phyloP scores from a whole-genome alignment of 2,888 invertebrate genomes.

The Antitype chi region DNA sequence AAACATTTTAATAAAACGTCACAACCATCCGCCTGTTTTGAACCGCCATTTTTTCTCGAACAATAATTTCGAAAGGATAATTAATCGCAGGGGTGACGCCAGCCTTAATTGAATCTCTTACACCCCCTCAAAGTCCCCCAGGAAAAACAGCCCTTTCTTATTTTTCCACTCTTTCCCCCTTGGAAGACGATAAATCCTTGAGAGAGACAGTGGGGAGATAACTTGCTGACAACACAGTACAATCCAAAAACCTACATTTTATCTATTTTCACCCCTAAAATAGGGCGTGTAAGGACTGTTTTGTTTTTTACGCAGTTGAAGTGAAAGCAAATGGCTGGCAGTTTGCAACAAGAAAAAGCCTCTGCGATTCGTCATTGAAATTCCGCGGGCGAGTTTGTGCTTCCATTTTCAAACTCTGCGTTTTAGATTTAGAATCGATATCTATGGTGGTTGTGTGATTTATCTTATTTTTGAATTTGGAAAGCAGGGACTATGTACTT shows the following conservation, averaged over 20 bases:
- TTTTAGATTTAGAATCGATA: conserved; percentile 81
- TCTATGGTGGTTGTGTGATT: conserved; percentile 38
- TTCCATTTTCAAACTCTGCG: conserved; percentile 84
- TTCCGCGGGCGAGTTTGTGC: conserved; percentile 86
- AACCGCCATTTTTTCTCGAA: conserved; percentile 71
- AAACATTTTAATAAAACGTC: conserved; percentile 38
- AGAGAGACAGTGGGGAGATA: conserved; percentile 88
- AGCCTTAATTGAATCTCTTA: conserved; percentile 89
- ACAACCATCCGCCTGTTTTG: conserved; percentile 39
- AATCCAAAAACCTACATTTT: conserved; percentile 23
- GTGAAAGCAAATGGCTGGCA: conserved; percentile 66
- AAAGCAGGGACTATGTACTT: not conserved
- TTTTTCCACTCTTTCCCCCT: conserved; percentile 88
- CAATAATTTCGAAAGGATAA: conserved; percentile 85
- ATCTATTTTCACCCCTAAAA: conserved; percentile 20
- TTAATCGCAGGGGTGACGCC: conserved; percentile 85
- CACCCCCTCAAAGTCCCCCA: conserved; percentile 81
- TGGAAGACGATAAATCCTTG: conserved; percentile 90
- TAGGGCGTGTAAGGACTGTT: conserved; percentile 32
- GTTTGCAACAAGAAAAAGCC: conserved; percentile 88
- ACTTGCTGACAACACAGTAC: conserved; percentile 76
- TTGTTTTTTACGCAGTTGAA: conserved; percentile 25
- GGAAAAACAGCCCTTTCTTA: conserved; percentile 90
- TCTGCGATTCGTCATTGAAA: conserved; percentile 90
- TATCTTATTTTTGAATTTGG: conserved; percentile 6